phyloP scores from a whole-genome alignment of 2,797 vertebrate genomes.

The Tolypeutes matacus region DNA sequence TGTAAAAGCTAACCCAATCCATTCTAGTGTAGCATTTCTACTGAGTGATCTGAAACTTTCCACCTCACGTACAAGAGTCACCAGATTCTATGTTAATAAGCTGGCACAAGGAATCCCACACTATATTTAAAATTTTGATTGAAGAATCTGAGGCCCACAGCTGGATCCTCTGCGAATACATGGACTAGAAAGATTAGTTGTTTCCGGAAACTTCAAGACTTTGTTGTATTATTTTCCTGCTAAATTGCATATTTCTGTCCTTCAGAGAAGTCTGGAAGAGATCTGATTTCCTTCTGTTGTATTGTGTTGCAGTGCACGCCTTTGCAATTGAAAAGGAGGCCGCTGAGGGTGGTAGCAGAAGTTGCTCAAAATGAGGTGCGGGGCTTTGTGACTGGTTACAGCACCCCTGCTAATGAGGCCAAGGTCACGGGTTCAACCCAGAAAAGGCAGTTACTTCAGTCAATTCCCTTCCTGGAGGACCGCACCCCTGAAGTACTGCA shows the following conservation, averaged over 20 bases:
- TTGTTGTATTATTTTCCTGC: constrained; percentile 76
- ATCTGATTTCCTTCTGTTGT: constrained; percentile 76
- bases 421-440: constrained; percentile 72
- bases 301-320: constrained; percentile 78
- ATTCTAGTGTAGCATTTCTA: neutral
- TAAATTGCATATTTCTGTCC: constrained; percentile 74
- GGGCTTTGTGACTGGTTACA: constrained; percentile 58
- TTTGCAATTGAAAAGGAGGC: constrained; percentile 82
- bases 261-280: constrained; percentile 74
- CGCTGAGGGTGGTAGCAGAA: constrained; percentile 74
- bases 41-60: constrained; percentile 41
- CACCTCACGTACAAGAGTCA: neutral
- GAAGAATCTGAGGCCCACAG: constrained; percentile 37
- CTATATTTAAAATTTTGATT: constrained; percentile 62
- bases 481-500: constrained; percentile 75
- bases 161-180: constrained; percentile 34
- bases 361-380: constrained; percentile 70
- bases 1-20: neutral
- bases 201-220: constrained; percentile 67
- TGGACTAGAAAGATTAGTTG: constrained; percentile 64
- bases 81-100: constrained; percentile 51
- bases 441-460: constrained; percentile 78
- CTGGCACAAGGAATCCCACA: neutral
- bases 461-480: constrained; percentile 62
- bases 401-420: constrained; percentile 76